A percentile compares a stretch with the other conserved stretches of the same genome.
Evolutionary conservation across 2,113 vertebrate genomes (phyloP).

Genomic region (Elephas maximus): DNA sequence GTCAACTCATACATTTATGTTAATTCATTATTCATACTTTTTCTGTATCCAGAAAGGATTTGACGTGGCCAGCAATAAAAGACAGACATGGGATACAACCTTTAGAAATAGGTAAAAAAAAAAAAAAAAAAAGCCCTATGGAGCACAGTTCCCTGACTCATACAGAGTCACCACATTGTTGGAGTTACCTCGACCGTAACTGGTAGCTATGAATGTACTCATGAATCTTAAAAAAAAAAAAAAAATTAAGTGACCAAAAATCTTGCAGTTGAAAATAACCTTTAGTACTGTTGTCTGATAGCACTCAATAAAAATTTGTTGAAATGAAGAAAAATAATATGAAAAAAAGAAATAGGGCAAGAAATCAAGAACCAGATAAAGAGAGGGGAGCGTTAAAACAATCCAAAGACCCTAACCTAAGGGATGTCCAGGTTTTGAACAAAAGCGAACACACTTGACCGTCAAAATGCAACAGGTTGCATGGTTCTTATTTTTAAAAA

Average conservation of each 20-base stretch:
- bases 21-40: conserved; percentile 40
- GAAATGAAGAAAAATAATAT: no score
- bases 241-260: no score
- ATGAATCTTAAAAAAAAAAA: no score
- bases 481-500: background rate
- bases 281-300: no score
- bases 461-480: background rate
- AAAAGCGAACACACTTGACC: background rate
- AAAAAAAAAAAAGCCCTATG: no score
- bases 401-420: background rate
- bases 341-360: background rate
- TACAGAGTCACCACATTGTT: no score
- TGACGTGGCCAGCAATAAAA: conserved; percentile 42
- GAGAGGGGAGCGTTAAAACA: background rate
- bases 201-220: no score
- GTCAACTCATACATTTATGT: background rate
- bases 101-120: background rate
- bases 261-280: no score
- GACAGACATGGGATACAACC: background rate
- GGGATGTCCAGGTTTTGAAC: background rate
- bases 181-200: no score
- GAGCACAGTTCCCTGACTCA: no score
- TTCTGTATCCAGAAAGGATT: conserved; percentile 22
- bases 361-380: background rate
- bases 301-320: no score